Evolutionary conservation across 64 coral and sea anemone species (phyloP).

Genomic region (Pachyseris speciosa): DNA sequence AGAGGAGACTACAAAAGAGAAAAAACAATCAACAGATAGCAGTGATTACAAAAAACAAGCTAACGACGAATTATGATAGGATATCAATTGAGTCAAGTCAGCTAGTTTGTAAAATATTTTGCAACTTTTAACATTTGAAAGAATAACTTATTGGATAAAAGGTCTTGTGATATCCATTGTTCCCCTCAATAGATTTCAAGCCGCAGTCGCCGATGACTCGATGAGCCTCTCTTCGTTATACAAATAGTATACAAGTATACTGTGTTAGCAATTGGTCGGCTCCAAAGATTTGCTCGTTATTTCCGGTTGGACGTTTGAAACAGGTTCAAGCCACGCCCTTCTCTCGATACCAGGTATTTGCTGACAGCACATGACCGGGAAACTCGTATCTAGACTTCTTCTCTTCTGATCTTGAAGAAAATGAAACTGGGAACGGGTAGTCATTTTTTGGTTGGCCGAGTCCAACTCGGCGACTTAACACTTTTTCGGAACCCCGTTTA

Average conservation of each 20-base stretch:
- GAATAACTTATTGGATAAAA: conserved; percentile 33
- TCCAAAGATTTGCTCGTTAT: too few species aligned
- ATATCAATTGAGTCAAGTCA: neutral
- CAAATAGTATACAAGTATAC: neutral
- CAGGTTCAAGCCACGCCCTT: too few species aligned
- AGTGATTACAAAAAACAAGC: neutral
- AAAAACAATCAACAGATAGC: neutral
- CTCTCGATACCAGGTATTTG: too few species aligned
- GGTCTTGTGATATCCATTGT: neutral
- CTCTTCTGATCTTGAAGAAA: too few species aligned
- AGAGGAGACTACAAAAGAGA: neutral
- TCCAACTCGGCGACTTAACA: too few species aligned
- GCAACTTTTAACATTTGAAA: conserved; percentile 18
- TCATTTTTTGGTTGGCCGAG: too few species aligned
- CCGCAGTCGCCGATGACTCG: neutral
- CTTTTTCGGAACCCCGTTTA: too few species aligned
- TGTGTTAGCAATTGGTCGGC: neutral
- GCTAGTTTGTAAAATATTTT: conserved; percentile 48
- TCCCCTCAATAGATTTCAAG: neutral
- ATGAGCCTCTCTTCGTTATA: neutral
- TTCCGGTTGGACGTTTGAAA: too few species aligned
- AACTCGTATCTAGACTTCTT: too few species aligned
- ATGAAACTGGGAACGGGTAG: too few species aligned
- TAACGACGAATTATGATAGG: conserved; percentile 46
- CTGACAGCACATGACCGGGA: too few species aligned